These are phyloP conservation scores for Phycodurus eques DNA, from an alignment of 2,113 vertebrate species.

Conservation along the genomic window DNA sequence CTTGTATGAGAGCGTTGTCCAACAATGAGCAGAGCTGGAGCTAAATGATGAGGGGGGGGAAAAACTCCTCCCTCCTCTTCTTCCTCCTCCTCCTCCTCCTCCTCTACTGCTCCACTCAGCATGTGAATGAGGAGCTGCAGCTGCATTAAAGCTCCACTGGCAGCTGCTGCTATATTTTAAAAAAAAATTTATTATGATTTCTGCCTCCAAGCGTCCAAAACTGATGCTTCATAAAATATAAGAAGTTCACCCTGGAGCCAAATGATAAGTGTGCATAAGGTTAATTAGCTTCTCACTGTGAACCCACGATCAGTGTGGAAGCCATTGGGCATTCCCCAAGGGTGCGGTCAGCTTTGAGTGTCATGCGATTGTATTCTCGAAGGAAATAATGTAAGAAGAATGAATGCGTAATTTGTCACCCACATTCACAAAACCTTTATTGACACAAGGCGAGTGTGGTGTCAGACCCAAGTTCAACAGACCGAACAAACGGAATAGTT, in stretches of 20 bases:
- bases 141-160: constrained; percentile 58
- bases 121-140: constrained; percentile 65
- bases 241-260: not conserved
- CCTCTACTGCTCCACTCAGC: constrained; percentile 55
- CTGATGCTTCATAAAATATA: not conserved
- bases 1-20: constrained; percentile 3
- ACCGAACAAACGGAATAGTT: too few relatives aligned
- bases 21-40: constrained; percentile 21
- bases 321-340: not conserved
- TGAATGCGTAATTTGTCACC: not conserved
- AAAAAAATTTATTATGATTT: not conserved
- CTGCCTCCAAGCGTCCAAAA: not conserved
- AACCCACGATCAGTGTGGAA: not conserved
- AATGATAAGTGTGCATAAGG: not conserved
- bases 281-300: not conserved
- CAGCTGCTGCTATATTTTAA: not conserved
- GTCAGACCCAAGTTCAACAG: too few relatives aligned
- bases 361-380: not conserved
- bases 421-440: not conserved
- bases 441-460: too few relatives aligned
- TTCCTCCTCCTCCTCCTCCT: constrained; percentile 16
- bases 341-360: not conserved
- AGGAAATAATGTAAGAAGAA: not conserved
- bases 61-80: constrained; percentile 38
- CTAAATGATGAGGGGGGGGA: constrained; percentile 15